Percentiles rank a stretch among this genome's conserved stretches.
phyloP scores from a whole-genome alignment of 2,797 vertebrate species.

The Trachops cirrhosus region DNA sequence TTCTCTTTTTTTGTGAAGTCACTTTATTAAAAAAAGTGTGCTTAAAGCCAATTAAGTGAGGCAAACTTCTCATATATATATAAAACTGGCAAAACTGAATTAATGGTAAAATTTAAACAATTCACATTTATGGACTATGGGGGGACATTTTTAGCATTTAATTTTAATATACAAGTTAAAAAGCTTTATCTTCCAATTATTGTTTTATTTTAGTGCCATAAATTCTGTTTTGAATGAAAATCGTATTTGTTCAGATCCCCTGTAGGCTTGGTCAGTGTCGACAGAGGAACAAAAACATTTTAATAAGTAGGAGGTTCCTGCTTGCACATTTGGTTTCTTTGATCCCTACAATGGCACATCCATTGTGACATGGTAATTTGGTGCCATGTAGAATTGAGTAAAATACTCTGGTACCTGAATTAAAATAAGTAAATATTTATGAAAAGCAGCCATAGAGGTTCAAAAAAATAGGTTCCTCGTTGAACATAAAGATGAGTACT shows the following conservation, averaged over 20 bases:
- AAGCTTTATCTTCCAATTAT: background rate
- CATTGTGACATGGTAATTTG: background rate
- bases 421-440: background rate
- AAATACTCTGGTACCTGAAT: background rate
- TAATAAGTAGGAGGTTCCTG: background rate
- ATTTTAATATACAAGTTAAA: background rate
- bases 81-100: background rate
- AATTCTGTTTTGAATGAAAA: background rate
- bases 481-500: background rate
- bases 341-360: background rate
- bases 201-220: background rate
- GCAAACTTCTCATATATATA: background rate
- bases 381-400: background rate
- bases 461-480: background rate
- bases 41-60: background rate
- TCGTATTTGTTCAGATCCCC: background rate
- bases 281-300: background rate
- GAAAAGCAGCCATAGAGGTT: background rate
- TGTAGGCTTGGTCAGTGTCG: background rate
- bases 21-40: background rate
- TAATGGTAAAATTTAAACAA: background rate
- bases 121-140: background rate
- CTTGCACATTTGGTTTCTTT: background rate
- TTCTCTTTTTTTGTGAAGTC: background rate
- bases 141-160: background rate